phyloP scores from a whole-genome alignment of 1,140 invertebrate genomes.

The Brachionus paranguensis region DNA sequence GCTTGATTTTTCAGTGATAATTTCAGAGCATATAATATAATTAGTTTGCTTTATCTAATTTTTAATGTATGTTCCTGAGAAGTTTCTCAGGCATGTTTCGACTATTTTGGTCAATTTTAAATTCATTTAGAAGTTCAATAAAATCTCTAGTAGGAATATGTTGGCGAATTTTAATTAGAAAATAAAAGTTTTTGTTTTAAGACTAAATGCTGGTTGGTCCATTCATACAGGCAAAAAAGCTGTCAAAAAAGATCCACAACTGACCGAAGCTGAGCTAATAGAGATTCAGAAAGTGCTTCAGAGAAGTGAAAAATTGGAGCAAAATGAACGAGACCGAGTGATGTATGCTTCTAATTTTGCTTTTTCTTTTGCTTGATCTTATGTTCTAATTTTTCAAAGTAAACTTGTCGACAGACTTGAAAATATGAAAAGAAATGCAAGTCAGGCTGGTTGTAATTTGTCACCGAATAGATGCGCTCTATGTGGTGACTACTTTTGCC shows the following conservation, averaged over 20 bases:
- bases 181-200: not conserved
- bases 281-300: conserved; percentile 38
- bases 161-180: too few species aligned
- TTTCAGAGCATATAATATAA: too few species aligned
- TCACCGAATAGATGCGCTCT: conserved; percentile 19
- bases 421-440: conserved; percentile 33
- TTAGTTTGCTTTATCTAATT: too few species aligned
- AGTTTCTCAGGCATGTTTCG: too few species aligned
- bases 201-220: conserved; percentile 34
- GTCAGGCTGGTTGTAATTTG: not conserved
- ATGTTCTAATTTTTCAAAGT: not conserved
- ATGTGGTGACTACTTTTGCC: conserved; percentile 30
- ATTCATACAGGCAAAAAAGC: conserved; percentile 33
- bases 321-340: conserved; percentile 21
- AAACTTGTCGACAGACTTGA: conserved; percentile 24
- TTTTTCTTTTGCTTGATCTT: not conserved
- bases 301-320: conserved; percentile 14
- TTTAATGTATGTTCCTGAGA: too few species aligned
- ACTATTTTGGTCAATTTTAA: too few species aligned
- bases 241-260: conserved; percentile 24
- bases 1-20: too few species aligned
- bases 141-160: too few species aligned
- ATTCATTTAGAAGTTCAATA: too few species aligned
- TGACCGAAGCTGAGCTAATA: conserved; percentile 7
- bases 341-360: not conserved